Base-by-base conservation (phyloP, 2,888 invertebrate genomes). In the Polydrusus tereticollis region DNA sequence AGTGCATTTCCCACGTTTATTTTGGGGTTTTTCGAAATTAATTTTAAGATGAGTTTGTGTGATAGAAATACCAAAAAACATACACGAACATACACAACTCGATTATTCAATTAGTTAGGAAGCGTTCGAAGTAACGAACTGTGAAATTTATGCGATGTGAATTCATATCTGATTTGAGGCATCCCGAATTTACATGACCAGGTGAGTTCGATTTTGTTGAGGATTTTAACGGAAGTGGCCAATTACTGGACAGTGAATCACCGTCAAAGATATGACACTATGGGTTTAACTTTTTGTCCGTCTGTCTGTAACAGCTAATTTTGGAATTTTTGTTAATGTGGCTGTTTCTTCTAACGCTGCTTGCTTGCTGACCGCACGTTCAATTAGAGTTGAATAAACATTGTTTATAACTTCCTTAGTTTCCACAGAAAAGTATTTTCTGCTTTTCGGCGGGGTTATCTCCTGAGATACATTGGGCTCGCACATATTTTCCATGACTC, bases 241-340 rank as follows among this genome's bases (percentile, higher is more conserved):
- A 81, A 82, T 83, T 82, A 83, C 18, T 75, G 63, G 73, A 66
- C 69, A 76, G 78, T 82, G 82, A 83, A 80, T 83, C 82, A 83
- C 26, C 26, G 6, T 50, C 14, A 5, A 41, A 16, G 41, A 41
- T n/a, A n/a, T 29, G 29, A 29, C 7, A 5, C 7, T 29, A 5
- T 29, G 29, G 5, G 4, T 29, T 29, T 29, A 29, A n/a, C n/a
- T n/a, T n/a, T n/a, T n/a, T 33, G 33, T 33, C 33, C 33, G 1
- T 33, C 10, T n/a, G n/a, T n/a, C n/a, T n/a, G n/a, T n/a, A n/a
- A n/a, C n/a, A n/a, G n/a, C 7, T 5, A 3, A 33, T 33, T 33
- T 33, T 33, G 10, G 1, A 1, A 33, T 5, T 33, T 33, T 33
- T 33, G 7, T 10, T 3, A 10, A 33, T 10, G 6, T 4, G 33